Percentiles rank a stretch among this genome's conserved stretches.
These are phyloP conservation scores for Polylopha cassiicola DNA, from an alignment of 2,888 invertebrate genomes.

Conservation along the genomic window DNA sequence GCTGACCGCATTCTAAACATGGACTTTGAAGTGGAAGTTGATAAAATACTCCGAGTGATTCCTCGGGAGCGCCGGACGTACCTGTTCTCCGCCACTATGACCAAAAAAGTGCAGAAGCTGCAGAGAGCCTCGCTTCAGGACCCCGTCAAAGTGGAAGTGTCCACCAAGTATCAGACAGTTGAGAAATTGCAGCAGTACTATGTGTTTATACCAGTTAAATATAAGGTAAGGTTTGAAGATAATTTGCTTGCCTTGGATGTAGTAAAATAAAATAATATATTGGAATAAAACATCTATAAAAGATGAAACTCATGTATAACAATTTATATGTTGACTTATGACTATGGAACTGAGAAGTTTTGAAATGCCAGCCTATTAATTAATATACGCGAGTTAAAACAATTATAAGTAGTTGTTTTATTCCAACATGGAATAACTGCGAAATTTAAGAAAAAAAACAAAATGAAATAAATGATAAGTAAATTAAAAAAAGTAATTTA, in stretches of 20 bases:
- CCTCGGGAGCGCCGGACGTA: slow-evolving; percentile 94
- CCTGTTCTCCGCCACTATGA: slow-evolving; percentile 99
- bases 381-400: no score
- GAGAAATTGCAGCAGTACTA: slow-evolving; percentile 97
- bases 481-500: no score
- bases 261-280: no score
- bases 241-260: no score
- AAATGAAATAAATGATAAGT: slow-evolving; percentile 2
- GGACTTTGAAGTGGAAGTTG: slow-evolving; percentile 99
- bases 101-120: slow-evolving; percentile 95
- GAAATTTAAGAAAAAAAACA: no score
- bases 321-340: no score
- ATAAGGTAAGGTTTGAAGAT: slow-evolving; percentile 80
- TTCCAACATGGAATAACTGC: no score
- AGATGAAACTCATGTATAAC: no score
- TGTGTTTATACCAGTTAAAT: slow-evolving; percentile 96
- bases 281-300: no score
- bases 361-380: no score
- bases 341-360: no score
- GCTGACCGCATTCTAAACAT: slow-evolving; percentile 98
- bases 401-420: no score
- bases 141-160: slow-evolving; percentile 97
- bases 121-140: slow-evolving; percentile 96
- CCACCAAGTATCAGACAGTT: slow-evolving; percentile 98
- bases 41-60: slow-evolving; percentile 93